Percentiles rank a stretch among this genome's conserved stretches.
phyloP scores from a whole-genome alignment of 2,113 vertebrate species.

The Phylloscopus trochiloides region DNA sequence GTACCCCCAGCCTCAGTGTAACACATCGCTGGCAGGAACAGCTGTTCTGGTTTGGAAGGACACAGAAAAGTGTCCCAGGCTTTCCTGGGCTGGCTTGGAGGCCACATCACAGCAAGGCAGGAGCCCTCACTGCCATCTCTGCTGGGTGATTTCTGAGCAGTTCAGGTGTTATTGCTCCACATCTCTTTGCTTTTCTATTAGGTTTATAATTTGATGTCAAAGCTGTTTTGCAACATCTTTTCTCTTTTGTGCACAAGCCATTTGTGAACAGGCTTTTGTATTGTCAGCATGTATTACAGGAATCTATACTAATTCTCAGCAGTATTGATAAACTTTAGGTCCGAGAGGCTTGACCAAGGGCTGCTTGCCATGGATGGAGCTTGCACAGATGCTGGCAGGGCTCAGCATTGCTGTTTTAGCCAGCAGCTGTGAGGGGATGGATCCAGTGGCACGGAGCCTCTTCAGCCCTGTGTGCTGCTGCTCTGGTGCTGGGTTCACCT shows the following conservation, averaged over 20 bases:
- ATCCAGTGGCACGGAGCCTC: not conserved
- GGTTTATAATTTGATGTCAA: not conserved
- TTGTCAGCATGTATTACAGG: not conserved
- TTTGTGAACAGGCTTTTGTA: not conserved
- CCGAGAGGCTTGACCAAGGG: not conserved
- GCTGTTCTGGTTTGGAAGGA: not conserved
- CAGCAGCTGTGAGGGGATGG: not conserved
- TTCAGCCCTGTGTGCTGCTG: not conserved
- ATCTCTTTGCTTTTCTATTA: not conserved
- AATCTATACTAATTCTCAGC: slow-evolving; percentile 6
- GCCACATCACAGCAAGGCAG: not conserved
- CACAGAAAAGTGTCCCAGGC: not conserved
- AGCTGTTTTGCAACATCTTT: not conserved
- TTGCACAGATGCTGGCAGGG: not conserved
- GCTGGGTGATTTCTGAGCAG: not conserved
- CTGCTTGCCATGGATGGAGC: not conserved
- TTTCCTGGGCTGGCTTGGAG: not conserved
- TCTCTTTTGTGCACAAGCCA: not conserved
- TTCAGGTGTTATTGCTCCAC: not conserved
- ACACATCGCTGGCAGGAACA: rapidly evolving
- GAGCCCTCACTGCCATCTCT: not conserved
- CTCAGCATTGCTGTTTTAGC: not conserved
- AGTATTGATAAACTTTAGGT: not conserved
- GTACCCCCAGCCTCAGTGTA: not conserved
- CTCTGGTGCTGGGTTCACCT: not conserved